These are phyloP conservation scores for Morus bassanus DNA, from an alignment of 2,797 vertebrate genomes.

Conservation along the genomic window DNA sequence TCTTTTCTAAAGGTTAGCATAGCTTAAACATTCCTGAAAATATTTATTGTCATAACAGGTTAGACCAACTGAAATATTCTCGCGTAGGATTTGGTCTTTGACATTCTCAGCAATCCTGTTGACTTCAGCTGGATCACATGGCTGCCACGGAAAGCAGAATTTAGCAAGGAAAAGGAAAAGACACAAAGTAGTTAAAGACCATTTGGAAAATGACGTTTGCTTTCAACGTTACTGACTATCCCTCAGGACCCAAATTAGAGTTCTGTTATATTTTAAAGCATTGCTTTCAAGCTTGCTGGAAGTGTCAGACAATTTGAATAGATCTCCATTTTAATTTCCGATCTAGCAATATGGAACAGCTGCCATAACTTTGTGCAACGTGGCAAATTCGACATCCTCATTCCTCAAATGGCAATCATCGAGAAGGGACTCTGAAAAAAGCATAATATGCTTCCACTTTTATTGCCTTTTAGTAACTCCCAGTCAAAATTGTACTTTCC, in stretches of 20 bases:
- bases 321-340: slow-evolving; percentile 61
- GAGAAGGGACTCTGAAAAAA: slow-evolving; percentile 26
- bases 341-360: slow-evolving; percentile 48
- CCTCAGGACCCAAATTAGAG: slow-evolving; percentile 29
- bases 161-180: slow-evolving; percentile 13
- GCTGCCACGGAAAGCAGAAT: not conserved
- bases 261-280: slow-evolving; percentile 52
- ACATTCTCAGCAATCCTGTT: slow-evolving; percentile 11
- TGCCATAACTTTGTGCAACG: slow-evolving; percentile 56
- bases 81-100: slow-evolving; percentile 3
- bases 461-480: slow-evolving; percentile 31
- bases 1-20: slow-evolving; percentile 36
- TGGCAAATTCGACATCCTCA: slow-evolving; percentile 39
- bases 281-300: slow-evolving; percentile 49
- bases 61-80: slow-evolving; percentile 5
- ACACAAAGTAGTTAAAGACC: slow-evolving; percentile 17
- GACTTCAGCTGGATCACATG: not conserved
- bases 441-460: slow-evolving; percentile 1
- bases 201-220: slow-evolving; percentile 17
- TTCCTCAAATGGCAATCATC: slow-evolving; percentile 22
- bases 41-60: slow-evolving; percentile 56
- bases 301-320: slow-evolving; percentile 62
- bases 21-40: slow-evolving; percentile 46
- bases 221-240: slow-evolving; percentile 39
- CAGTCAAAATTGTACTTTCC: not conserved